Conservation (phyloP, 2,113 vertebrate species). For the Salvator merianae region DNA sequence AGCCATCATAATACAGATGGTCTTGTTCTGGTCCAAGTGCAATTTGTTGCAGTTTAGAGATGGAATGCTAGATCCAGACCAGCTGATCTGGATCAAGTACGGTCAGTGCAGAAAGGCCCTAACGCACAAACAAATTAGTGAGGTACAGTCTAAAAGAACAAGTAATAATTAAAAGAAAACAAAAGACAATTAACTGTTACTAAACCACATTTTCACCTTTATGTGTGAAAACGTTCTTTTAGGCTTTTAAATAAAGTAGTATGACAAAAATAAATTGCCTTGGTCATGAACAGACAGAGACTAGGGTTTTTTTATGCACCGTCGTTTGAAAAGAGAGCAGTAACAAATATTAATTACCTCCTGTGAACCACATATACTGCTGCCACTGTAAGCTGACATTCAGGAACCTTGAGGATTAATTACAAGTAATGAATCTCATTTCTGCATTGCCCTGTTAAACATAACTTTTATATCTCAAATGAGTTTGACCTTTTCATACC, state of each 20-base stretch:
- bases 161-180: constrained; percentile 54
- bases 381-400: constrained; percentile 62
- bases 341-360: constrained; percentile 62
- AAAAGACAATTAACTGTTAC: constrained; percentile 16
- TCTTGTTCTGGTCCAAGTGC: no score
- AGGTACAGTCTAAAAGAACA: constrained; percentile 46
- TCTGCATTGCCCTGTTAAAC: constrained; percentile 60
- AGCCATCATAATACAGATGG: no score
- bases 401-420: constrained; percentile 70
- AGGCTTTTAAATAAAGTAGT: not conserved
- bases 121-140: not conserved
- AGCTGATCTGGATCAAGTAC: no score
- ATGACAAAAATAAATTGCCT: constrained; percentile 29
- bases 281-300: constrained; percentile 24
- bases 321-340: constrained; percentile 49
- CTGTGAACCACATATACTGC: constrained; percentile 44
- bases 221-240: constrained; percentile 28
- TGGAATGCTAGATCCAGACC: no score
- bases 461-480: constrained; percentile 56
- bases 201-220: constrained; percentile 30
- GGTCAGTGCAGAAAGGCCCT: no score
- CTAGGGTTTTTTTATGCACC: constrained; percentile 1
- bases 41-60: no score
- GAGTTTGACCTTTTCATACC: constrained; percentile 67
- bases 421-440: constrained; percentile 64